A percentile compares a stretch with the other conserved stretches of the same genome.
Conservation (phyloP, 1,140 invertebrate genomes). For the Temnothorax curvispinosus region DNA sequence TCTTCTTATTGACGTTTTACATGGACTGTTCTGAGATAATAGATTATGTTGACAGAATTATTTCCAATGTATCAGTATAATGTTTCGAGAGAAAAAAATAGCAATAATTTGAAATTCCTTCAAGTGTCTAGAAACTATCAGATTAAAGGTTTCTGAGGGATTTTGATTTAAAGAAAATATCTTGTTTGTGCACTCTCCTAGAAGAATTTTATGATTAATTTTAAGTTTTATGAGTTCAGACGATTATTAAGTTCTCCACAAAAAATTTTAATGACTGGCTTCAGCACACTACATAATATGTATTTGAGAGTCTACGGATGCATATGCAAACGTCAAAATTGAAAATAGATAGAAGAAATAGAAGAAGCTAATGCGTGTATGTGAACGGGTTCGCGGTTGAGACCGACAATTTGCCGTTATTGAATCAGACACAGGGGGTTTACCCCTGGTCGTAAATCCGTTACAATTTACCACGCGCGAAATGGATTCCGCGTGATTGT, state of each 20-base stretch:
- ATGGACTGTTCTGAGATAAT: background rate
- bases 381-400: background rate
- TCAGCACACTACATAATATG: background rate
- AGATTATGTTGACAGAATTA: background rate
- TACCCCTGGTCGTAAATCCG: background rate
- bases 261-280: conserved; percentile 12
- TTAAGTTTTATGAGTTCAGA: no score
- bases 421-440: background rate
- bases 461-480: conserved; percentile 30
- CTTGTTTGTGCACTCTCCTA: conserved; percentile 55
- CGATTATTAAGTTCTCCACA: background rate
- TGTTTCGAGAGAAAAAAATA: background rate
- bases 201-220: background rate
- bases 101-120: conserved; percentile 44
- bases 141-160: conserved; percentile 53
- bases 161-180: conserved; percentile 61
- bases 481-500: conserved; percentile 27
- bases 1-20: background rate
- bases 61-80: background rate
- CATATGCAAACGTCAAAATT: background rate
- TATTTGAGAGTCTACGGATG: background rate
- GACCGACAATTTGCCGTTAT: conserved; percentile 19
- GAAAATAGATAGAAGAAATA: background rate
- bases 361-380: background rate
- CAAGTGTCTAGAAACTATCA: conserved; percentile 63